Evolutionary conservation across 2,888 invertebrate species (phyloP).

Genomic region (Alsophila aescularia): DNA sequence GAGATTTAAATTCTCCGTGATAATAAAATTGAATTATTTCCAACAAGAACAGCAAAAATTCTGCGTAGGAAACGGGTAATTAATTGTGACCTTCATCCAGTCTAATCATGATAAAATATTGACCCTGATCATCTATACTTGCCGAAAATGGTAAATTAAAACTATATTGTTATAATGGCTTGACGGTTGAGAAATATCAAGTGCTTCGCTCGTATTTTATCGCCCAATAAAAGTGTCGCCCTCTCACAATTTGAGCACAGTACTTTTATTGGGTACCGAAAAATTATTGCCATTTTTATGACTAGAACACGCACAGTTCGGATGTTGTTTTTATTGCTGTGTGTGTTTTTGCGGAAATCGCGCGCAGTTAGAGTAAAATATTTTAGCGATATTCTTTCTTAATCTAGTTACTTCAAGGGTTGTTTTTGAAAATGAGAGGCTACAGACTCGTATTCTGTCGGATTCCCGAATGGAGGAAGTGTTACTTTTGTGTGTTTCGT

Average conservation of each 20-base stretch:
- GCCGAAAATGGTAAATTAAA: constrained; percentile 33
- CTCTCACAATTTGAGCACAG: constrained; percentile 62
- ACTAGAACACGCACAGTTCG: constrained; percentile 53
- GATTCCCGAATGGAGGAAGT: constrained; percentile 6
- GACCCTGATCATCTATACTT: constrained; percentile 14
- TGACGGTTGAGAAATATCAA: constrained; percentile 41
- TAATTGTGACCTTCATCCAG: neutral
- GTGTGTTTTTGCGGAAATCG: constrained; percentile 29
- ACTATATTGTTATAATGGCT: constrained; percentile 22
- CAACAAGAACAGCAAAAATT: no score
- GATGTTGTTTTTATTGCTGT: constrained; percentile 48
- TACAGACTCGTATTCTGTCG: constrained; percentile 9
- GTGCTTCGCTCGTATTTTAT: constrained; percentile 61
- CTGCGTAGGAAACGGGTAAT: no score
- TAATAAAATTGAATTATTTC: no score
- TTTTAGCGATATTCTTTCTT: constrained; percentile 1
- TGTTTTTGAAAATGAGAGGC: neutral
- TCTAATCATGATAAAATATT: neutral
- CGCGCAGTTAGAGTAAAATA: neutral
- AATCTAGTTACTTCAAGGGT: neutral
- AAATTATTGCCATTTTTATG: constrained; percentile 71
- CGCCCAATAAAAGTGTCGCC: constrained; percentile 66
- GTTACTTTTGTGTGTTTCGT: no score
- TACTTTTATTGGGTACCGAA: constrained; percentile 57
- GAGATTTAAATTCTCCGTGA: no score